Conservation (phyloP, 2,888 invertebrate species). For the Octonoba sinensis region DNA sequence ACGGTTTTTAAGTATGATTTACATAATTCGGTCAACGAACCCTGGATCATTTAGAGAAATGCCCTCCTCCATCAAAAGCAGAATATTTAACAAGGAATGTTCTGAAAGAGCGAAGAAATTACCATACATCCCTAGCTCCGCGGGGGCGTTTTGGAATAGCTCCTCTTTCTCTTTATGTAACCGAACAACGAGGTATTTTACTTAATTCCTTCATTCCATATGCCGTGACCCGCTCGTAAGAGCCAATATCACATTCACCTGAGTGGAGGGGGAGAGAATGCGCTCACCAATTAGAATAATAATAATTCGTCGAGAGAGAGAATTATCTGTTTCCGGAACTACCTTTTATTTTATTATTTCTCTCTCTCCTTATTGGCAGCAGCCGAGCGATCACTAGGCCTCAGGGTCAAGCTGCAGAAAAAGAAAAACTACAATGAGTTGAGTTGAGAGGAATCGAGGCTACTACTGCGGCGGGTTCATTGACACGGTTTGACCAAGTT, state of each 20-base stretch:
- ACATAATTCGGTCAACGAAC: no score
- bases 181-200: no score
- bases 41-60: no score
- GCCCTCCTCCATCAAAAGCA: no score
- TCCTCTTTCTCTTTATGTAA: no score
- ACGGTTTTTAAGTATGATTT: no score
- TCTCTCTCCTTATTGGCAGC: slow-evolving; percentile 36
- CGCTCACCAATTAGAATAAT: slow-evolving; percentile 50
- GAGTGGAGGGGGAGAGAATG: slow-evolving; percentile 1
- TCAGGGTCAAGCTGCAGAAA: slow-evolving; percentile 52
- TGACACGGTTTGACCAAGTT: slow-evolving; percentile 61
- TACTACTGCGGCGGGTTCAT: slow-evolving; percentile 48
- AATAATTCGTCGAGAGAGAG: slow-evolving; percentile 17
- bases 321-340: slow-evolving; percentile 62
- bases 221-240: slow-evolving; percentile 32
- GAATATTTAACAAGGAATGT: no score
- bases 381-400: slow-evolving; percentile 55
- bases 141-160: background rate
- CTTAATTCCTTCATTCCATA: slow-evolving; percentile 35
- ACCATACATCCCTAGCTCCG: background rate
- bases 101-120: no score
- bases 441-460: slow-evolving; percentile 24
- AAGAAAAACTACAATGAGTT: slow-evolving; percentile 28
- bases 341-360: slow-evolving; percentile 28
- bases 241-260: background rate